These are phyloP conservation scores for Hydractinia symbiolongicarpus DNA, from an alignment of 30 jellyfish, hydroid and myxozoan genomes.

Conservation along the genomic window DNA sequence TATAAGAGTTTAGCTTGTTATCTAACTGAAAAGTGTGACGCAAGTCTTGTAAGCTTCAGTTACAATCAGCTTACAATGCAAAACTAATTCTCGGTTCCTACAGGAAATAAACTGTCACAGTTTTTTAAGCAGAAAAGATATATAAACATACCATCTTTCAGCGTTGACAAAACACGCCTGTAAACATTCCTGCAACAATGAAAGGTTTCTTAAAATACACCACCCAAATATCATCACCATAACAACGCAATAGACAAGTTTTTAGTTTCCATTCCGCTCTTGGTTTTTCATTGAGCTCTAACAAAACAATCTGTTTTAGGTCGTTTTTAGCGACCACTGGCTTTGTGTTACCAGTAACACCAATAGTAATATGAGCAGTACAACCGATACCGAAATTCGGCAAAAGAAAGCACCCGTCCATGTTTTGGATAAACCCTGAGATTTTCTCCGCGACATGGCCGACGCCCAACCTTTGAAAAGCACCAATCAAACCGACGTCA, in stretches of 20 bases:
- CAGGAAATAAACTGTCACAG: too few species aligned
- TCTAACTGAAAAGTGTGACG: too few species aligned
- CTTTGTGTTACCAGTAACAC: slow-evolving; percentile 30
- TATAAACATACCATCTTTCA: background rate
- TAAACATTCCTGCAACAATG: slow-evolving; percentile 35
- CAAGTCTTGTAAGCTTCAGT: too few species aligned
- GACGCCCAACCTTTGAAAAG: background rate
- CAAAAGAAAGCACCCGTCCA: background rate
- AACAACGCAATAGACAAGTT: slow-evolving; percentile 21
- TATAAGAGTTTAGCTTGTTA: too few species aligned
- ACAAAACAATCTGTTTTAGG: slow-evolving; percentile 12
- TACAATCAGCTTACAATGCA: too few species aligned
- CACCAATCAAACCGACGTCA: background rate
- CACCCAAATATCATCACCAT: slow-evolving; percentile 55
- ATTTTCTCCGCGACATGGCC: background rate
- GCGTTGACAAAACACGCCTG: background rate
- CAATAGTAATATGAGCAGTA: slow-evolving; percentile 63
- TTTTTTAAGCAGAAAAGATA: too few species aligned
- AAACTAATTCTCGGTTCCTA: too few species aligned
- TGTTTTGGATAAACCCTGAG: background rate
- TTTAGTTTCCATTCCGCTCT: slow-evolving; percentile 19
- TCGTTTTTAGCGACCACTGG: slow-evolving; percentile 43
- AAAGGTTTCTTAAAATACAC: slow-evolving; percentile 34
- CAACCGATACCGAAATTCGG: slow-evolving; percentile 53
- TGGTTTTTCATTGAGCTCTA: slow-evolving; percentile 30